Evolutionary conservation across 2,888 invertebrate species (phyloP).

Genomic region (Pseudococcus viburni): DNA sequence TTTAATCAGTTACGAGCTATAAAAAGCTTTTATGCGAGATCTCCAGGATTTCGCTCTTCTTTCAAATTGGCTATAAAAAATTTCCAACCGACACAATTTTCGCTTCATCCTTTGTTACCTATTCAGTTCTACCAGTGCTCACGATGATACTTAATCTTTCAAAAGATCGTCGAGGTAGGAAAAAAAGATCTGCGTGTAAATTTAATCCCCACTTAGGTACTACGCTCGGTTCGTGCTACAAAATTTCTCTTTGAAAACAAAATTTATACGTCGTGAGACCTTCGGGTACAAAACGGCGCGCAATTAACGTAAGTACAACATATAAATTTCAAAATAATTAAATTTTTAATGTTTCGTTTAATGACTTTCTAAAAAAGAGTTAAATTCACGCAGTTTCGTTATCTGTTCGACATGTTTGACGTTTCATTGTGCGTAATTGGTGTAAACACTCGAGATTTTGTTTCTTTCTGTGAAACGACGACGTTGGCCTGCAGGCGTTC

Average conservation of each 20-base stretch:
- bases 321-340: conserved; percentile 30
- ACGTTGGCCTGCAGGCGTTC: not conserved
- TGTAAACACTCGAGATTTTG: not conserved
- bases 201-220: not conserved
- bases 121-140: not conserved
- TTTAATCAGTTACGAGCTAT: conserved; percentile 5
- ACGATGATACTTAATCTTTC: not conserved
- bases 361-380: conserved; percentile 20
- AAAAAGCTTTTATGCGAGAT: not conserved
- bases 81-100: not conserved
- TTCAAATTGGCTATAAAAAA: not conserved
- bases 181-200: not conserved
- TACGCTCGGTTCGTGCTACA: not conserved
- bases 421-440: conserved; percentile 3
- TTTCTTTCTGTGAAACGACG: not conserved
- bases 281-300: conserved; percentile 10
- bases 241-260: not conserved
- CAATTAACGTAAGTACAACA: conserved; percentile 2
- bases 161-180: not conserved
- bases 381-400: conserved; percentile 30
- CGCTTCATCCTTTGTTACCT: not conserved
- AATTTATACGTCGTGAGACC: conserved; percentile 38
- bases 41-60: not conserved
- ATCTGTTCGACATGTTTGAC: conserved; percentile 22
- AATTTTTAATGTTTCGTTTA: conserved; percentile 41